Conservation (phyloP, 2,113 vertebrate species). For the Gallinago jamesoni region DNA sequence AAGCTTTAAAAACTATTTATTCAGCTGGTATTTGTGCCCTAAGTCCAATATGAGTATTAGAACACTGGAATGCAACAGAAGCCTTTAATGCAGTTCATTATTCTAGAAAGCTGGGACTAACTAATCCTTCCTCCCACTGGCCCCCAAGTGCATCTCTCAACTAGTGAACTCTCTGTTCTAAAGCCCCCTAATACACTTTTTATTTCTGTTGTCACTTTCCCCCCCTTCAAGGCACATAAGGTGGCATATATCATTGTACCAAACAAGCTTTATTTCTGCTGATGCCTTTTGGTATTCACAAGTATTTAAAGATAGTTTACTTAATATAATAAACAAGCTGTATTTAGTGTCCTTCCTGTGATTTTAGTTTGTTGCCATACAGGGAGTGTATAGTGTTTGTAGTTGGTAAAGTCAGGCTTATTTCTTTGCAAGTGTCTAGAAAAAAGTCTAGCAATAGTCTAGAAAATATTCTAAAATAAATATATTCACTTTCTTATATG, state of each 20-base stretch:
- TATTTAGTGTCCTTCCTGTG: neutral
- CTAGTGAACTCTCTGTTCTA: neutral
- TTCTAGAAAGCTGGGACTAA: neutral
- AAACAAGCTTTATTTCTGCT: neutral
- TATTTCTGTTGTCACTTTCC: constrained; percentile 4
- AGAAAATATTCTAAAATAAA: neutral
- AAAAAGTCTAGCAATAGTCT: neutral
- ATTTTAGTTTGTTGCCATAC: neutral
- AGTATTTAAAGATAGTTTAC: neutral
- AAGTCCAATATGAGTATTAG: neutral
- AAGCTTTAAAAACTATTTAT: constrained; percentile 32
- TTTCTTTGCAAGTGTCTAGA: neutral
- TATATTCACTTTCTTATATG: neutral
- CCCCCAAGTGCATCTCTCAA: neutral
- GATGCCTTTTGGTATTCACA: neutral
- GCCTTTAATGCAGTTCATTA: constrained; percentile 7
- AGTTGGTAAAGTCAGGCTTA: neutral
- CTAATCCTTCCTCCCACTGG: neutral
- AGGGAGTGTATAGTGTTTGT: neutral
- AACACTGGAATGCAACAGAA: neutral
- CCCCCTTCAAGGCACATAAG: neutral
- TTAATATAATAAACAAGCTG: neutral
- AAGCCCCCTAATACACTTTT: neutral
- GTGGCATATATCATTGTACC: neutral
- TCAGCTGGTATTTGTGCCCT: constrained; percentile 24